phyloP scores from a whole-genome alignment of 2,797 vertebrate genomes.

The Halcyon leucocephala region DNA sequence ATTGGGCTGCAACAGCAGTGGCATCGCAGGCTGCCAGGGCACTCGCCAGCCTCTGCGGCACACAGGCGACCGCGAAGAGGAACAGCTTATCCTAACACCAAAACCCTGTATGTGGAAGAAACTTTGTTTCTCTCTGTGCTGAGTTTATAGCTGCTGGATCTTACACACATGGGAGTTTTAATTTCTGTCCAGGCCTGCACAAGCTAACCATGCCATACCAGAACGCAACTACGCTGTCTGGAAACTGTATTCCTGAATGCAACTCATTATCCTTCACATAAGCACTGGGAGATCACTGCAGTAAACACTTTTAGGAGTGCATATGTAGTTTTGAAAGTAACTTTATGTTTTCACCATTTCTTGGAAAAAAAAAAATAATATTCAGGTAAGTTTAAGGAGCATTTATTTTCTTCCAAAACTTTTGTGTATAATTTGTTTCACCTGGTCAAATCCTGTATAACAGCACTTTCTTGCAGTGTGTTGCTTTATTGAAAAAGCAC shows the following conservation, averaged over 20 bases:
- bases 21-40: neutral
- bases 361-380: neutral
- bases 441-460: neutral
- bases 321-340: neutral
- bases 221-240: neutral
- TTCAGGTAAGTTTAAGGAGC: neutral
- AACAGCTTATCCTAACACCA: neutral
- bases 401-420: neutral
- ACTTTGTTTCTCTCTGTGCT: neutral
- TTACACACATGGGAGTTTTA: neutral
- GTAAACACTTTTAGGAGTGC: neutral
- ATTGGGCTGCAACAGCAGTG: neutral
- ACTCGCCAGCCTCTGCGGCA: neutral
- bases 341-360: neutral
- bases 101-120: neutral
- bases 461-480: accelerated
- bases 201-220: neutral
- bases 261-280: neutral
- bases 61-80: neutral
- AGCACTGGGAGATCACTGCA: neutral
- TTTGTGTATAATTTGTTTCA: neutral
- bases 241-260: neutral
- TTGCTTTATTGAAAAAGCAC: neutral
- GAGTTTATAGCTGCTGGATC: neutral
- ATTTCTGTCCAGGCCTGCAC: neutral